phyloP scores from a whole-genome alignment of 2,888 invertebrate species.

The Caenorhabditis sp. region DNA sequence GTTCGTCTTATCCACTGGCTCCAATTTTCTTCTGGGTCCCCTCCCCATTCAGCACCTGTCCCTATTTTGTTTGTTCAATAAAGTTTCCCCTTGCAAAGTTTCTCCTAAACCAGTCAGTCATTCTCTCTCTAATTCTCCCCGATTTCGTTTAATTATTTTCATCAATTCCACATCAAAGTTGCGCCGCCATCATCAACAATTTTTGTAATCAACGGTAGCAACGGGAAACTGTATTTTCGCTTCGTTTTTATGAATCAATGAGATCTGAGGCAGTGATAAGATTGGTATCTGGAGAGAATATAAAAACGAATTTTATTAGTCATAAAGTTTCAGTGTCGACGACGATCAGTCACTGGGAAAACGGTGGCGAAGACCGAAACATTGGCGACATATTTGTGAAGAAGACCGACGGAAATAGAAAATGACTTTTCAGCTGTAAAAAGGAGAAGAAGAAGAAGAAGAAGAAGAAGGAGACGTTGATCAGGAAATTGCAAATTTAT shows the following conservation, averaged over 20 bases:
- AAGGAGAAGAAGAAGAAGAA: background rate
- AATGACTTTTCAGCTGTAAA: background rate
- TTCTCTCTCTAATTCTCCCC: too few relatives aligned
- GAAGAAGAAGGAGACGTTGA: background rate
- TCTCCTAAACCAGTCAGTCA: background rate
- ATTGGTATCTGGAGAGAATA: slow-evolving; percentile 42
- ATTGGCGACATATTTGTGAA: background rate
- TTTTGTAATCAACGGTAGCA: slow-evolving; percentile 29
- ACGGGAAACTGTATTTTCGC: slow-evolving; percentile 21
- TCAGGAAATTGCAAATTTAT: slow-evolving; percentile 39
- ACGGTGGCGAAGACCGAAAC: background rate
- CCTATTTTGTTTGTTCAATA: background rate
- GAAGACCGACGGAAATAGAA: background rate
- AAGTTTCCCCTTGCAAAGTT: slow-evolving; percentile 2
- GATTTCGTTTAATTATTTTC: slow-evolving; percentile 17
- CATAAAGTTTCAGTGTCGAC: slow-evolving; percentile 48
- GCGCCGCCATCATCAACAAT: slow-evolving; percentile 34
- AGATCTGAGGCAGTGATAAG: slow-evolving; percentile 28
- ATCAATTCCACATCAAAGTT: slow-evolving; percentile 31
- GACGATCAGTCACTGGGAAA: slow-evolving; percentile 9
- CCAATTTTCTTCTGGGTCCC: too few relatives aligned
- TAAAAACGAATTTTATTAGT: slow-evolving; percentile 45
- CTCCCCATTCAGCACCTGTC: background rate
- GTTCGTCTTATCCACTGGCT: too few relatives aligned
- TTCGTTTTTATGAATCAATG: slow-evolving; percentile 45